Evolutionary conservation across 2,888 invertebrate genomes (phyloP).

Genomic region (Tenthredo distinguenda): DNA sequence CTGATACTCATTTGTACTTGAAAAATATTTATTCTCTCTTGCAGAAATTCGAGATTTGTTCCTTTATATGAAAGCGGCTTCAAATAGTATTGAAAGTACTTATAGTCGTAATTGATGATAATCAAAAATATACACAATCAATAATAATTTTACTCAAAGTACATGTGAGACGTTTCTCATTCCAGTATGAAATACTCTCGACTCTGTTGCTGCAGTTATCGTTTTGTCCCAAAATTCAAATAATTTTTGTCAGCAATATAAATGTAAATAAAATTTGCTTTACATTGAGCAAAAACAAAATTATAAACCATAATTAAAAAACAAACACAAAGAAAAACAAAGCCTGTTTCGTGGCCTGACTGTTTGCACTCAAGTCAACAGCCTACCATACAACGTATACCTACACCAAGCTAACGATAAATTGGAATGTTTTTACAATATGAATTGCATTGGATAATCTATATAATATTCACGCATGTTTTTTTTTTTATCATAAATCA

Average conservation of each 20-base stretch:
- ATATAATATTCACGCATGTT: neutral
- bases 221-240: neutral
- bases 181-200: neutral
- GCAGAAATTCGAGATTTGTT: neutral
- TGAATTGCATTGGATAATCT: conserved; percentile 34
- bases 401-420: neutral
- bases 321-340: neutral
- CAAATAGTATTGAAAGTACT: neutral
- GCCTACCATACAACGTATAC: neutral
- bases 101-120: neutral
- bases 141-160: neutral
- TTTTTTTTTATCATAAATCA: conserved; percentile 20
- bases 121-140: neutral
- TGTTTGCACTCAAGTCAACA: neutral
- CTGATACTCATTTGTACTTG: conserved; percentile 23
- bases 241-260: neutral
- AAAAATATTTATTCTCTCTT: conserved; percentile 29
- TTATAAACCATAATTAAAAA: neutral
- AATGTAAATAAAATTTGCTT: conserved; percentile 1
- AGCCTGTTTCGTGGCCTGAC: neutral
- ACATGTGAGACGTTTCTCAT: neutral
- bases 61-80: neutral
- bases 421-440: conserved; percentile 42
- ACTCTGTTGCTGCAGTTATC: neutral
- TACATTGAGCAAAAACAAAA: neutral